phyloP scores from a whole-genome alignment of 2,797 vertebrate species.

The Oreortyx pictus region DNA sequence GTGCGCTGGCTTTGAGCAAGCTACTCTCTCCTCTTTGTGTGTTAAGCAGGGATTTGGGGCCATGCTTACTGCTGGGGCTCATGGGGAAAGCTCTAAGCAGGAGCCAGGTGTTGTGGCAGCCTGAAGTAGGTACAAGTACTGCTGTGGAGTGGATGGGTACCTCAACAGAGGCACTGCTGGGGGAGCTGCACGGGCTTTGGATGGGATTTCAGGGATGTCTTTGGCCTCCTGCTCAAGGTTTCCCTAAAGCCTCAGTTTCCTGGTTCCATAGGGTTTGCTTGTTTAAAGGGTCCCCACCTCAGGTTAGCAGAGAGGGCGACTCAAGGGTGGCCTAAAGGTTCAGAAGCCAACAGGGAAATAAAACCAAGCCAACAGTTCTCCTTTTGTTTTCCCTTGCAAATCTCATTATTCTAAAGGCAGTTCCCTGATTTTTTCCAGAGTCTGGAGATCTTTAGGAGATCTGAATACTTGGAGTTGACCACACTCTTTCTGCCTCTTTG shows the following conservation, averaged over 20 bases:
- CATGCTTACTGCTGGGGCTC: not conserved
- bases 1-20: not conserved
- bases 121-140: not conserved
- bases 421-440: conserved; percentile 19
- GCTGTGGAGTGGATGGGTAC: not conserved
- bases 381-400: not conserved
- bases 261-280: not conserved
- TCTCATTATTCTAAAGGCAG: not conserved
- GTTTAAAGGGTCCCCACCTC: conserved; percentile 21
- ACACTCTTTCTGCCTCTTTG: not conserved
- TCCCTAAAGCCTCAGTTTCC: not conserved
- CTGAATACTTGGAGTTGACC: not conserved
- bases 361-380: not conserved
- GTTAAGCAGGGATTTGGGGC: not conserved
- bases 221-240: conserved; percentile 6
- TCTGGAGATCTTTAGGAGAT: not conserved
- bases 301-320: not conserved
- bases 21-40: fast-evolving
- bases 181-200: not conserved
- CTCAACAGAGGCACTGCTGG: not conserved
- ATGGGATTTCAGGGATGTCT: not conserved
- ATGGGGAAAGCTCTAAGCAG: fast-evolving
- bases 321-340: conserved; percentile 34
- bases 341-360: conserved; percentile 5
- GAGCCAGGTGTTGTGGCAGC: fast-evolving